Percentiles rank a stretch among this genome's conserved stretches.
phyloP scores from a whole-genome alignment of 2,888 invertebrate genomes.

The Villa cingulata region DNA sequence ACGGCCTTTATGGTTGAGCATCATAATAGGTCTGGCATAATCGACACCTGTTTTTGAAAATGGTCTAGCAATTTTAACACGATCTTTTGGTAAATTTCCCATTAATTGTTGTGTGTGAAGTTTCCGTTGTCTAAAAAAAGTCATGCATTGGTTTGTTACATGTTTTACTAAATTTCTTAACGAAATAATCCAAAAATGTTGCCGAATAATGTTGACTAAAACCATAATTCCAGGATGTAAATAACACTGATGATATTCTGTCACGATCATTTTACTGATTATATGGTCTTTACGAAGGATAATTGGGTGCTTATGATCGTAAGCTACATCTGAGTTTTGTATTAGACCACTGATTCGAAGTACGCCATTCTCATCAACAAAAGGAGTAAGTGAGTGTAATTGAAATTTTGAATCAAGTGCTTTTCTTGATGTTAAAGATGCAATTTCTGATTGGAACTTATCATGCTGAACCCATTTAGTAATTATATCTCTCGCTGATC shows the following conservation, averaged over 20 bases:
- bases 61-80: background rate
- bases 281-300: background rate
- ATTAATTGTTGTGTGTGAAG: background rate
- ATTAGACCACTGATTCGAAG: no score
- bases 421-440: no score
- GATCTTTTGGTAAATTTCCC: background rate
- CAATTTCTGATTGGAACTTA: no score
- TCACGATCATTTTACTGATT: background rate
- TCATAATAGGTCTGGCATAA: background rate
- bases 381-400: no score
- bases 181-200: background rate
- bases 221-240: background rate
- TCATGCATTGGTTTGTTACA: background rate
- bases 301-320: no score
- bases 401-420: no score
- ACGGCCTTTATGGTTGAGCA: background rate
- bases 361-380: no score
- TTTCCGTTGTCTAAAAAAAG: background rate
- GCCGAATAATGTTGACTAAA: no score
- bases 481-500: no score
- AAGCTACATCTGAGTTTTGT: no score
- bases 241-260: background rate
- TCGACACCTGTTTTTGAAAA: background rate
- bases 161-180: background rate
- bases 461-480: no score